A percentile compares a stretch with the other conserved stretches of the same genome.
These are phyloP conservation scores for Callorhinus ursinus DNA, from an alignment of 2,113 vertebrate species.

Conservation along the genomic window DNA sequence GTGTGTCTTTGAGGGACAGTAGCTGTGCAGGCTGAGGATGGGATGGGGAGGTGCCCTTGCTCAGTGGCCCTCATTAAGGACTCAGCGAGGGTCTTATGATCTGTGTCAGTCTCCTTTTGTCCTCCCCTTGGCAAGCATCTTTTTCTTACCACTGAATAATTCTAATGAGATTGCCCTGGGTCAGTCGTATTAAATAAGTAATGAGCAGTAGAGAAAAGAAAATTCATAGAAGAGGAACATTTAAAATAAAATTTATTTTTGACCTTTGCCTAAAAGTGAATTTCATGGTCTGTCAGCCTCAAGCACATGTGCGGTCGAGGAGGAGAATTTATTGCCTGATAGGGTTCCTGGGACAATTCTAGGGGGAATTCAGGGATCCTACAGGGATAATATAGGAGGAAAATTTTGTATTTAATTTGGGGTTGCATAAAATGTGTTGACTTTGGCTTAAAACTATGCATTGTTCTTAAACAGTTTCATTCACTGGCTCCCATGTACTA, in stretches of 20 bases:
- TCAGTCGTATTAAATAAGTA: background rate
- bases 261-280: background rate
- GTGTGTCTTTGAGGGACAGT: fast-evolving
- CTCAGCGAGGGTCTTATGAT: background rate
- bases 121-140: background rate
- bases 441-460: background rate
- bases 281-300: background rate
- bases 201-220: background rate
- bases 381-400: background rate
- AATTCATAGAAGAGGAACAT: background rate
- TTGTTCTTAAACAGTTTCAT: slow-evolving; percentile 91
- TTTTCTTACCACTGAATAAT: background rate
- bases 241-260: background rate
- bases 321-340: background rate
- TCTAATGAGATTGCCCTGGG: background rate
- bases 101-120: background rate
- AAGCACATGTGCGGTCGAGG: background rate
- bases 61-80: background rate
- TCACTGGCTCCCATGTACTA: slow-evolving; percentile 99
- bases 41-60: background rate
- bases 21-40: fast-evolving
- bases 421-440: background rate
- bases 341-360: background rate
- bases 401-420: background rate
- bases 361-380: background rate